Percentiles rank a stretch among this genome's conserved stretches.
phyloP scores from a whole-genome alignment of 2,113 vertebrate species.

The Daboia siamensis region DNA sequence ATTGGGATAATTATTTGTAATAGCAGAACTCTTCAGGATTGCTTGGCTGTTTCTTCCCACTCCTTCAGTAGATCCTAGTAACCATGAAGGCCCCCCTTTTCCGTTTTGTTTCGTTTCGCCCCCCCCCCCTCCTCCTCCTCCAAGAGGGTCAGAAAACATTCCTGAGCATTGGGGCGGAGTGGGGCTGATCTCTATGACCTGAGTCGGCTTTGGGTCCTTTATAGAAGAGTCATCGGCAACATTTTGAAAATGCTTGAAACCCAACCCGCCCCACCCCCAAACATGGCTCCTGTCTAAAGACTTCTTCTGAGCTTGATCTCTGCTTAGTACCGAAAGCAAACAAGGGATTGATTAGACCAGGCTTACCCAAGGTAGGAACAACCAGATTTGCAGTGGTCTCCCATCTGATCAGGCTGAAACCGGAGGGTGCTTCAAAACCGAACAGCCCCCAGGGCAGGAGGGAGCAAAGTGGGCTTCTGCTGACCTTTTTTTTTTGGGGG shows the following conservation, averaged over 20 bases:
- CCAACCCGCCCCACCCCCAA: not conserved
- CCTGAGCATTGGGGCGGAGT: not conserved
- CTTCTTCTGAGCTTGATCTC: not conserved
- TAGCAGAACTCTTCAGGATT: not conserved
- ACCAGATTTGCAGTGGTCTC: rapidly evolving
- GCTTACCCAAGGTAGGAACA: rapidly evolving
- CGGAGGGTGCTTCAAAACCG: not conserved
- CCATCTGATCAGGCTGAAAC: not conserved
- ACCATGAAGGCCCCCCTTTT: not conserved
- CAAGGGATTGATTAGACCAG: not conserved
- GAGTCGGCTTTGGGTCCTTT: not conserved
- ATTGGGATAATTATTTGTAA: not conserved
- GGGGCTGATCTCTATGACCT: not conserved
- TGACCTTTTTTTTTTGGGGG: conserved; percentile 14
- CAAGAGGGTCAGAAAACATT: not conserved
- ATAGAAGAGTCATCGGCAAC: not conserved
- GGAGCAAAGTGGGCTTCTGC: conserved; percentile 46
- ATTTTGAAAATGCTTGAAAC: no score
- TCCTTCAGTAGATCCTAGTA: conserved; percentile 44
- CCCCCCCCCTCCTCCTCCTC: not conserved
- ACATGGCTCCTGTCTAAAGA: not conserved
- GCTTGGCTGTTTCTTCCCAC: conserved; percentile 31
- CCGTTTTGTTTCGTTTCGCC: not conserved
- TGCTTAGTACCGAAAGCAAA: rapidly evolving
- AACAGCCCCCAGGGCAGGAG: not conserved